Evolutionary conservation across 2,888 invertebrate genomes (phyloP).

Genomic region (Cheilosia grossa): DNA sequence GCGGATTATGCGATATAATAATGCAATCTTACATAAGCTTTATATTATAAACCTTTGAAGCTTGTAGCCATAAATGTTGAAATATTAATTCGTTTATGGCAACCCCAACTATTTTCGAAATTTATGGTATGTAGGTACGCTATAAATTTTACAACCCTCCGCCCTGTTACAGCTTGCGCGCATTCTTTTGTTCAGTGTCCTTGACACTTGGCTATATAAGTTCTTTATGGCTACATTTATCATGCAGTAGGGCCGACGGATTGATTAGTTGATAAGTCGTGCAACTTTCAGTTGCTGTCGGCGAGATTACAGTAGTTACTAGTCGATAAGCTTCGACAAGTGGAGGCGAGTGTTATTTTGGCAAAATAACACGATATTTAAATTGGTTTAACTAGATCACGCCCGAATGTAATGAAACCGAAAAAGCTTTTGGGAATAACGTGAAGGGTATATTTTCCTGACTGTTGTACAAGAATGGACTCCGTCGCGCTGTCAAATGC

Average conservation of each 20-base stretch:
- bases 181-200: neutral
- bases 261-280: conserved; percentile 18
- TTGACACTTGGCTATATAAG: neutral
- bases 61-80: too few relatives aligned
- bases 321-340: conserved; percentile 17
- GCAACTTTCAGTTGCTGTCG: conserved; percentile 20
- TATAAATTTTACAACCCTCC: neutral
- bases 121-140: neutral
- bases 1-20: too few relatives aligned
- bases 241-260: conserved; percentile 29
- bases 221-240: conserved; percentile 22
- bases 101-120: neutral
- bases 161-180: neutral
- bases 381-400: neutral
- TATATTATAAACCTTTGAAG: too few relatives aligned
- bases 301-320: conserved; percentile 24
- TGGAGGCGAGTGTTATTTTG: conserved; percentile 1
- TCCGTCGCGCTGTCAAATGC: too few relatives aligned
- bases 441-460: too few relatives aligned
- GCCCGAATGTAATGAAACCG: too few relatives aligned
- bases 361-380: neutral
- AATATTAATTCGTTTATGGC: too few relatives aligned
- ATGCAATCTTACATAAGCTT: too few relatives aligned
- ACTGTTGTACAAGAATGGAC: too few relatives aligned
- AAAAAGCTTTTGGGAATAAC: too few relatives aligned